Percentiles rank a stretch among this genome's conserved stretches.
phyloP scores from a whole-genome alignment of 1,140 invertebrate species.

The Dolichoris vasculosae region DNA sequence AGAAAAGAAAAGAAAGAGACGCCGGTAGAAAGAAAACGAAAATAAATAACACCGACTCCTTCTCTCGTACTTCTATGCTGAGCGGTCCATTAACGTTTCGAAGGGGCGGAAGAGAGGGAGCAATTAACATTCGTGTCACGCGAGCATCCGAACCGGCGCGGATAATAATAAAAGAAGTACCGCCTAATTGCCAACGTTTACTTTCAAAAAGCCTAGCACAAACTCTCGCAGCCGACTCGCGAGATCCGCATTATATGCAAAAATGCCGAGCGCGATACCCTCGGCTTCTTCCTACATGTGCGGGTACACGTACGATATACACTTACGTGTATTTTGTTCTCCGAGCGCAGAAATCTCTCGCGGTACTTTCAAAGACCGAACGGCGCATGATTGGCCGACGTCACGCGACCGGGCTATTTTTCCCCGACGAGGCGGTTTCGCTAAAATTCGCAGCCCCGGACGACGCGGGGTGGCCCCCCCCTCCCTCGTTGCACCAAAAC shows the following conservation, averaged over 20 bases:
- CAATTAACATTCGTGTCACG: constrained; percentile 48
- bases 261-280: constrained; percentile 19
- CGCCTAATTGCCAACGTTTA: constrained; percentile 49
- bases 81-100: constrained; percentile 32
- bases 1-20: not conserved
- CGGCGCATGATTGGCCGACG: constrained; percentile 64
- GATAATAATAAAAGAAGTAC: constrained; percentile 32
- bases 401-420: constrained; percentile 65
- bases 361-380: constrained; percentile 51
- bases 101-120: not conserved
- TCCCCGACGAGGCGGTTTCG: constrained; percentile 4
- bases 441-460: constrained; percentile 24
- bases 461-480: constrained; percentile 12
- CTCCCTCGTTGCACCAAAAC: constrained; percentile 16
- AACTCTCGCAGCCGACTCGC: not conserved
- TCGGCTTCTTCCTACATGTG: not conserved
- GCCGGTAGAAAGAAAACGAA: not conserved
- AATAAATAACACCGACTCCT: not conserved
- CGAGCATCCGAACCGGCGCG: constrained; percentile 8
- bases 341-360: constrained; percentile 27
- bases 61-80: not conserved
- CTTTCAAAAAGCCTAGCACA: constrained; percentile 33
- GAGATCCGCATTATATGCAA: constrained; percentile 39
- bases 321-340: not conserved
- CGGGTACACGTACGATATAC: not conserved